Percentiles rank a stretch among this genome's conserved stretches.
Evolutionary conservation across 2,888 invertebrate genomes (phyloP).

Genomic region (Chrysomela aeneicollis): DNA sequence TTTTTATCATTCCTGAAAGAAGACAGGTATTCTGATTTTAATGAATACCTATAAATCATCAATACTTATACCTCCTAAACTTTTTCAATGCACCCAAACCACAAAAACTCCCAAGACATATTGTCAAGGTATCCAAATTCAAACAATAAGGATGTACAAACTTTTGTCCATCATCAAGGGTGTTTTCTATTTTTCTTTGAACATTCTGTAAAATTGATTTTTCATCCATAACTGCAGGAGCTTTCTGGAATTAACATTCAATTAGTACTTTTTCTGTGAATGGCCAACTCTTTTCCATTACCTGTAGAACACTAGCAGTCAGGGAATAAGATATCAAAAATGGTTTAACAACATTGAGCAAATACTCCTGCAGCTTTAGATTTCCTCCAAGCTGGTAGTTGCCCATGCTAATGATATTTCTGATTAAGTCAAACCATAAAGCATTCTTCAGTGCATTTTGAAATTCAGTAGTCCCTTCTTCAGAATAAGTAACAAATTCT

Average conservation of each 20-base stretch:
- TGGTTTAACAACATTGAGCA: slow-evolving; percentile 71
- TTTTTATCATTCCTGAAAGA: slow-evolving; percentile 40
- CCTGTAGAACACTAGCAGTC: slow-evolving; percentile 63
- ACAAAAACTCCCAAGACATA: slow-evolving; percentile 67
- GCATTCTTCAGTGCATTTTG: slow-evolving; percentile 58
- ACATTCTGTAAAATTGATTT: slow-evolving; percentile 65
- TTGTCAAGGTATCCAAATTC: slow-evolving; percentile 71
- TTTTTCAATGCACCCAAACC: slow-evolving; percentile 59
- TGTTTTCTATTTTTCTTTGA: slow-evolving; percentile 69
- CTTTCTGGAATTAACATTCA: slow-evolving; percentile 46
- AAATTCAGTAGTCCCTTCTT: slow-evolving; percentile 62
- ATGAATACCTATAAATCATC: too few species aligned
- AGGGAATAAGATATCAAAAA: slow-evolving; percentile 68
- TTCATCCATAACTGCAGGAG: slow-evolving; percentile 58
- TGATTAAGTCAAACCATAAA: slow-evolving; percentile 53
- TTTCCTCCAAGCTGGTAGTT: slow-evolving; percentile 60
- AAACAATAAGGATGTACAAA: slow-evolving; percentile 76
- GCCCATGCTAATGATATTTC: slow-evolving; percentile 44
- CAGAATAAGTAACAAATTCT: slow-evolving; percentile 68
- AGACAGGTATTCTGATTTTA: too few species aligned
- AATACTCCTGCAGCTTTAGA: slow-evolving; percentile 63
- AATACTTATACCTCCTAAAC: slow-evolving; percentile 53
- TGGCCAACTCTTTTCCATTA: slow-evolving; percentile 50
- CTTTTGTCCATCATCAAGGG: slow-evolving; percentile 57
- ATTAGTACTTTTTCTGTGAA: not conserved